Evolutionary conservation across 2,113 vertebrate genomes (phyloP).

Genomic region (Crotalus tigris): DNA sequence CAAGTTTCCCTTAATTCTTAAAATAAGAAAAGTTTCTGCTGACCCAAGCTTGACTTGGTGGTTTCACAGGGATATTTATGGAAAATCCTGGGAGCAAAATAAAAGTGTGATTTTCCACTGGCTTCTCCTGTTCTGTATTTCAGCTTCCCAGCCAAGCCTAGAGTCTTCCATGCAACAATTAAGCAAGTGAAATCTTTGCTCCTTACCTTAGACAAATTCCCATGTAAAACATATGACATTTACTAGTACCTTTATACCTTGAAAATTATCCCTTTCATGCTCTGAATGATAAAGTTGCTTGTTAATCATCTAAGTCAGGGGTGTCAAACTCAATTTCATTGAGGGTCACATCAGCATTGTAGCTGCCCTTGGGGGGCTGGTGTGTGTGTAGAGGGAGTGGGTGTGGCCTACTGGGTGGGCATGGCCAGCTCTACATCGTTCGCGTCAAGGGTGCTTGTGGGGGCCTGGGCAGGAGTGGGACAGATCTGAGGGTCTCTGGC

Average conservation of each 20-base stretch:
- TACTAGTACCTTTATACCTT: neutral
- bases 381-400: no score
- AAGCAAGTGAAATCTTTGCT: neutral
- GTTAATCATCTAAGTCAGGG: neutral
- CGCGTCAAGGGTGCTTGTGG: no score
- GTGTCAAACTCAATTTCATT: no score
- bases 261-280: neutral
- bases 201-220: neutral
- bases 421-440: no score
- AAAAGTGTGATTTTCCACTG: neutral
- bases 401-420: no score
- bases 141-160: neutral
- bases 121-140: neutral
- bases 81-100: neutral
- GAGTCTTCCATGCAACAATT: neutral
- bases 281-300: neutral
- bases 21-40: neutral
- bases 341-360: no score
- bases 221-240: neutral
- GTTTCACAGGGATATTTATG: neutral
- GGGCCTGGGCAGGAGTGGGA: no score
- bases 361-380: no score
- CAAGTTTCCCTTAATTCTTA: neutral
- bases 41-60: neutral
- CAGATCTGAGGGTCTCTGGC: no score